Conservation (phyloP, 2,888 invertebrate species). For the Eurytoma californica region DNA sequence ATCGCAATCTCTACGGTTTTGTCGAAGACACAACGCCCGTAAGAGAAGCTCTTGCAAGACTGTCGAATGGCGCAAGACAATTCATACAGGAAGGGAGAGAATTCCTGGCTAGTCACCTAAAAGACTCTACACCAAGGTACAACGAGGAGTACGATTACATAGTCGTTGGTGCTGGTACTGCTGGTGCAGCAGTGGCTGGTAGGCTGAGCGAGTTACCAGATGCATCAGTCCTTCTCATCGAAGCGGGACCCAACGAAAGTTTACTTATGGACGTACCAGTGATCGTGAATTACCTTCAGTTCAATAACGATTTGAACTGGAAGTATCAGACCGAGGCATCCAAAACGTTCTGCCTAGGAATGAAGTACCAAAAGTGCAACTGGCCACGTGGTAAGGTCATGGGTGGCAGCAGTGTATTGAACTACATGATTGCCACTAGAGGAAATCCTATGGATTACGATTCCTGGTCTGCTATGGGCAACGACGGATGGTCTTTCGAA, state of each 20-base stretch:
- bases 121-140: slow-evolving; percentile 27
- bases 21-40: slow-evolving; percentile 15
- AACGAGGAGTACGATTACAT: slow-evolving; percentile 52
- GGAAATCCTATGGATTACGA: slow-evolving; percentile 76
- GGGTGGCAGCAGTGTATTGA: slow-evolving; percentile 76
- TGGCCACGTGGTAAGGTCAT: slow-evolving; percentile 74
- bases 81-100: slow-evolving; percentile 19
- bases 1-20: slow-evolving; percentile 44
- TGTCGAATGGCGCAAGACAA: slow-evolving; percentile 4
- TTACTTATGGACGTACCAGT: slow-evolving; percentile 90
- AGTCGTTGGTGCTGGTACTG: slow-evolving; percentile 70
- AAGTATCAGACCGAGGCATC: slow-evolving; percentile 90
- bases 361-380: slow-evolving; percentile 60
- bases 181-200: slow-evolving; percentile 87
- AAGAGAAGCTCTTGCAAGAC: slow-evolving; percentile 21
- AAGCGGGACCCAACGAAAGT: slow-evolving; percentile 90
- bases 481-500: slow-evolving; percentile 73
- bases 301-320: slow-evolving; percentile 89
- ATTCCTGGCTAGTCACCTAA: slow-evolving; percentile 4
- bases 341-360: slow-evolving; percentile 76
- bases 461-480: slow-evolving; percentile 74
- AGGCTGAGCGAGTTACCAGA: slow-evolving; percentile 83
- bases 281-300: slow-evolving; percentile 87
- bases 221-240: slow-evolving; percentile 85
- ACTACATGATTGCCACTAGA: slow-evolving; percentile 76